phyloP scores from a whole-genome alignment of 2,797 vertebrate species.

The Anguilla anguilla region DNA sequence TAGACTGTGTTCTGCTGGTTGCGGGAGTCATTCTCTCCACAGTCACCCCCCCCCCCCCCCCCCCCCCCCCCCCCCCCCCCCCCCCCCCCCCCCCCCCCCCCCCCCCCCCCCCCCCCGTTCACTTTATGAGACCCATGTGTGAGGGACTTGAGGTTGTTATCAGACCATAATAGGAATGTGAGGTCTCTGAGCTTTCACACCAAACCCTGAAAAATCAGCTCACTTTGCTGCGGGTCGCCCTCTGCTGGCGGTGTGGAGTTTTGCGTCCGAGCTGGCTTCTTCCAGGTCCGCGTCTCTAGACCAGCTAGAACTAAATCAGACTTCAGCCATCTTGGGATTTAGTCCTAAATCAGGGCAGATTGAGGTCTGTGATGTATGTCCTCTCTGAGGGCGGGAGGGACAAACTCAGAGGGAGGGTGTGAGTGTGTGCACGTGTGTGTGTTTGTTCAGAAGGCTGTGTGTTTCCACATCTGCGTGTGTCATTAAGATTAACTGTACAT shows the following conservation, averaged over 20 bases:
- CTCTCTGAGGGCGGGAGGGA: not conserved
- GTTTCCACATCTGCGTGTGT: not conserved
- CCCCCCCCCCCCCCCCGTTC: not conserved
- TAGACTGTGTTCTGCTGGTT: conserved; percentile 33
- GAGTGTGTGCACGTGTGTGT: not conserved
- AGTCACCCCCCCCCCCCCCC: not conserved
- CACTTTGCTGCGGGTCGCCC: not conserved
- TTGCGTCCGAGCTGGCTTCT: conserved; percentile 41
- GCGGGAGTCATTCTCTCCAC: conserved; percentile 6
- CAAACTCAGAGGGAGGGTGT: not conserved
- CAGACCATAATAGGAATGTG: conserved; percentile 48
- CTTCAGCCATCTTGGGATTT: not conserved
- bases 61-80: not conserved
- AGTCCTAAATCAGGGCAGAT: conserved; percentile 11
- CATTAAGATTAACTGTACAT: not conserved
- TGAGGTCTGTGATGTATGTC: not conserved
- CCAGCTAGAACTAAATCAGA: not conserved
- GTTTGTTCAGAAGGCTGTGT: not conserved
- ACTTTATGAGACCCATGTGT: conserved; percentile 23
- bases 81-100: not conserved
- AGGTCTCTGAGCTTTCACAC: conserved; percentile 31
- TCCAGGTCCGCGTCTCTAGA: not conserved
- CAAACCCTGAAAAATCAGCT: not conserved
- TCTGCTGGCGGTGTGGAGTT: conserved; percentile 22
- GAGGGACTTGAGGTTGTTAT: conserved; percentile 34